These are phyloP conservation scores for Latrodectus elegans DNA, from an alignment of 2,888 invertebrate genomes.

Conservation along the genomic window DNA sequence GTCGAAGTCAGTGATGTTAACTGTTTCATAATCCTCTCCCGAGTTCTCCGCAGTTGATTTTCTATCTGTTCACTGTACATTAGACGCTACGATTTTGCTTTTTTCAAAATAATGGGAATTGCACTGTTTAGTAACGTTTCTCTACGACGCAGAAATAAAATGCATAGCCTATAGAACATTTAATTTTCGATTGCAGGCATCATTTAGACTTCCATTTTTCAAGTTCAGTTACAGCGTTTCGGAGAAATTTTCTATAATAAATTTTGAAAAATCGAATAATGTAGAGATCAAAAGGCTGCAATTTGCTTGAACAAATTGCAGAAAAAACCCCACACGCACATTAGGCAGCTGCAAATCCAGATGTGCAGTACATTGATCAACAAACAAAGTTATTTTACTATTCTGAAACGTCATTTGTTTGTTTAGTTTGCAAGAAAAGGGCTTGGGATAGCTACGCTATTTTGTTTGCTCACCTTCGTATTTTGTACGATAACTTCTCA, in stretches of 20 bases:
- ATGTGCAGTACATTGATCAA: not conserved
- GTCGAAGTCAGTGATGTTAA: not conserved
- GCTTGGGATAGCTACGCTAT: not conserved
- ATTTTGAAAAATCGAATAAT: slow-evolving; percentile 17
- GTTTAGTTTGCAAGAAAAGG: slow-evolving; percentile 15
- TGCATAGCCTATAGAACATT: slow-evolving; percentile 16
- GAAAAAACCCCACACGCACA: slow-evolving; percentile 13
- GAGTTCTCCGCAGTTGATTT: not conserved
- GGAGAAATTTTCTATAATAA: slow-evolving; percentile 13
- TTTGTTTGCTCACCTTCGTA: slow-evolving; percentile 30
- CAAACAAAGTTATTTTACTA: not conserved
- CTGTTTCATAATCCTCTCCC: not conserved
- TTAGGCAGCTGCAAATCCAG: slow-evolving; percentile 4
- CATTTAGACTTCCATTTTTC: slow-evolving; percentile 23
- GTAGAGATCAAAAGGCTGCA: slow-evolving; percentile 10
- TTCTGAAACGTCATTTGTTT: slow-evolving; percentile 19
- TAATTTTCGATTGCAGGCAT: slow-evolving; percentile 22
- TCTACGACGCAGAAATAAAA: slow-evolving; percentile 14
- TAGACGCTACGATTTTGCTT: not conserved
- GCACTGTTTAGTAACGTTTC: slow-evolving; percentile 7
- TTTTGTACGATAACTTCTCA: slow-evolving; percentile 7
- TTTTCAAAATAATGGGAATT: not conserved
- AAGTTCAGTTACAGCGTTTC: slow-evolving; percentile 19
- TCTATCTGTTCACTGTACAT: not conserved
- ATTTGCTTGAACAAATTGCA: not conserved